phyloP scores from a whole-genome alignment of 2,113 vertebrate genomes.

The Rhombomys opimus region DNA sequence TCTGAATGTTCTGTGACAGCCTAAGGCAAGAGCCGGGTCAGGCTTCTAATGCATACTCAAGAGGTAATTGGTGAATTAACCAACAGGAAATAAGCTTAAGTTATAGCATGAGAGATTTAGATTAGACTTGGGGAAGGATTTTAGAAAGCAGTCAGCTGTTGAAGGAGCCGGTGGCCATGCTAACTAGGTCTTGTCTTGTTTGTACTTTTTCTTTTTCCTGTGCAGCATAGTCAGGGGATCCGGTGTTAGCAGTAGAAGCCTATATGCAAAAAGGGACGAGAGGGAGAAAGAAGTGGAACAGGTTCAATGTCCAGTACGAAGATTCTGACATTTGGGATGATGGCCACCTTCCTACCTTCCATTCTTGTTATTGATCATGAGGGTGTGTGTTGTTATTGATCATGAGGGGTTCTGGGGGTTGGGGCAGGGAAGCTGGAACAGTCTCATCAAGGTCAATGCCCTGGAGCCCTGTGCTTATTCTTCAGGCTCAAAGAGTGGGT shows the following conservation, averaged over 20 bases:
- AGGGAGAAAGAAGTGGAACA: background rate
- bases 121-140: background rate
- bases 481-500: background rate
- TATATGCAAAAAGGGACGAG: background rate
- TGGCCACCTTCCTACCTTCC: background rate
- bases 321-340: background rate
- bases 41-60: background rate
- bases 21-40: background rate
- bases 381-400: background rate
- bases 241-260: too few species aligned
- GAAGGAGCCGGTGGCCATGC: background rate
- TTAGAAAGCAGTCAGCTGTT: background rate
- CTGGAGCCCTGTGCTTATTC: background rate
- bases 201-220: background rate
- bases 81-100: constrained; percentile 29
- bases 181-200: background rate
- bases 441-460: background rate
- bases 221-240: background rate
- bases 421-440: background rate
- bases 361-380: background rate
- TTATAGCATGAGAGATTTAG: background rate
- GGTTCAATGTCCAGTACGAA: background rate
- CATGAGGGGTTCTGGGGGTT: background rate
- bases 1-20: background rate
- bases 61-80: background rate